phyloP scores from a whole-genome alignment of 2,113 vertebrate species.

The Pogona vitticeps region DNA sequence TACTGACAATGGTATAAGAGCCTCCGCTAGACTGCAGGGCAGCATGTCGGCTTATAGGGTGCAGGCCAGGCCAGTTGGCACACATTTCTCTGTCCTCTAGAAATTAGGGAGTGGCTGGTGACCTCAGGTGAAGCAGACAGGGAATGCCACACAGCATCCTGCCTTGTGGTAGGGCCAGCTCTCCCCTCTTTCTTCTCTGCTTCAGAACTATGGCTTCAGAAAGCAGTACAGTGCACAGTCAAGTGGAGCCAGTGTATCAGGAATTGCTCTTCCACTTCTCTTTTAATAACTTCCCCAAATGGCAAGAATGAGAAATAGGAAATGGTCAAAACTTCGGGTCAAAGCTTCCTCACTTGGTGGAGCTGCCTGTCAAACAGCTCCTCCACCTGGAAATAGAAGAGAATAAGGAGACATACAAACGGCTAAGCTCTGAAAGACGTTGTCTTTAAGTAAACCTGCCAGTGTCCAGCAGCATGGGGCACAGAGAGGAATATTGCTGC shows the following conservation, averaged over 20 bases:
- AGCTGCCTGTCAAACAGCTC: not conserved
- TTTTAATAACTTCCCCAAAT: conserved; percentile 10
- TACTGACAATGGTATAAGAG: too few species aligned
- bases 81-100: not conserved
- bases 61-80: not conserved
- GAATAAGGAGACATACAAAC: not conserved
- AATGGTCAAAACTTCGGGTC: not conserved
- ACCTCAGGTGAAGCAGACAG: too few species aligned
- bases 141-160: not conserved
- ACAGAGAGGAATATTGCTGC: too few species aligned
- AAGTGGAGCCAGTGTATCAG: conserved; percentile 6
- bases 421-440: not conserved
- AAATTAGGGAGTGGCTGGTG: not conserved
- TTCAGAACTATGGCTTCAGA: not conserved
- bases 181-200: not conserved
- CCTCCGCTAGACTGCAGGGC: too few species aligned
- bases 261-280: conserved; percentile 29
- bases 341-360: not conserved
- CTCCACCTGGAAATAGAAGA: conserved; percentile 5
- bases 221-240: not conserved
- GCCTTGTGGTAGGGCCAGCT: not conserved
- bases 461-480: not conserved
- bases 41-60: not conserved
- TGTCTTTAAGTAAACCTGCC: not conserved
- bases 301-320: conserved; percentile 31